Evolutionary conservation across 1,140 invertebrate species (phyloP), one percentile per base, ranked within the genome.

Genomic region (Phymorhynchus buccinoides): DNA sequence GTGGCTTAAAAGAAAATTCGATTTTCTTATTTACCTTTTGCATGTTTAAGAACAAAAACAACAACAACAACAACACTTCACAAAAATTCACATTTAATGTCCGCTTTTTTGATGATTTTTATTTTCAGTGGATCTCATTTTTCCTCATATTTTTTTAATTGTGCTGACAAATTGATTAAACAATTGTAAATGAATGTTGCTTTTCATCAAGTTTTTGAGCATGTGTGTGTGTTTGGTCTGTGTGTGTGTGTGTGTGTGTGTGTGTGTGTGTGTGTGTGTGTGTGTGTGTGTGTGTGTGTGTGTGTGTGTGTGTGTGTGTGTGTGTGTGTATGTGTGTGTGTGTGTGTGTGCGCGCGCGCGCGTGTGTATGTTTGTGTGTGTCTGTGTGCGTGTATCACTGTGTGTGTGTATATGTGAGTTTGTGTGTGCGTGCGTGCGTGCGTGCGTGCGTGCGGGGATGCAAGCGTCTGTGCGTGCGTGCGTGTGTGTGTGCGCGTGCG

Each of bases 241-340:
- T 41, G 73, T 41, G 73, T 75, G 73, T 75, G 73, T 75, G 35
- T 75, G 73, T 75, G 73, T 75, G 73, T 75, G 73, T 75, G 73
- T 75, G 73, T 75, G 73, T 75, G 73, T 75, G 73, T 75, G 73
- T 75, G 73, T 75, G 73, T 75, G 35, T 75, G 39, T 42, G 35
- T 75, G 73, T 42, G 73, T 75, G 71, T 41, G 71, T 75, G 71
- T 41, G 71, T 75, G 71, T 41, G 71, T 75, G 71, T 41, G 71
- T 75, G 71, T 41, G 71, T 75, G 71, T 30, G 71, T 41, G 71
- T 22, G 71, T 41, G 71, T 22, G 71, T 75, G 71, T 30, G 71
- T 75, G 71, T 22, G 71, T 27, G 71, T 30, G 71, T 41, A 39
- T 22, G 71, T 41, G 71, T 75, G 37, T 39, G 71, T 41, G 35